Evolutionary conservation across 2,113 vertebrate species (phyloP).

Genomic region (Chlamydotis undulata): DNA sequence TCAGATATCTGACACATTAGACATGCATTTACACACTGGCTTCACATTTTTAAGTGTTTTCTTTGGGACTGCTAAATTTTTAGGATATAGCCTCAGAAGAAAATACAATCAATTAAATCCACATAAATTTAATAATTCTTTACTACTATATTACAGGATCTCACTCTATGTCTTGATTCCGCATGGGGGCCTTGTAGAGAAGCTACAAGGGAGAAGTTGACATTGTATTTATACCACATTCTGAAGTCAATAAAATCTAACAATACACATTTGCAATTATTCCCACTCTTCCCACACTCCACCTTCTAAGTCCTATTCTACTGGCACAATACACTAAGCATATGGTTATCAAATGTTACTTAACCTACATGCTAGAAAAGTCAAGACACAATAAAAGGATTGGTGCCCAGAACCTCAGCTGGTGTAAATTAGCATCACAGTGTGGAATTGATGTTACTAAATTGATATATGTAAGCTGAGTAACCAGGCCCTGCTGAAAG

Average conservation of each 20-base stretch:
- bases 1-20: neutral
- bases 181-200: neutral
- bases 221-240: constrained; percentile 2
- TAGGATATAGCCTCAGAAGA: neutral
- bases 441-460: constrained; percentile 1
- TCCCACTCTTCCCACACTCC: constrained; percentile 31
- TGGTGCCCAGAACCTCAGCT: constrained; percentile 55
- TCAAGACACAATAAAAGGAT: constrained; percentile 52
- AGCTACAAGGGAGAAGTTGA: neutral
- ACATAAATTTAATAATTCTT: neutral
- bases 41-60: neutral
- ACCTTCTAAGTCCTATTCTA: constrained; percentile 28
- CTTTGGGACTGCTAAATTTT: neutral
- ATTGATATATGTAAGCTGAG: neutral
- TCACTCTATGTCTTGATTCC: neutral
- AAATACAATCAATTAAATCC: neutral
- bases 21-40: neutral
- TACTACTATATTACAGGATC: neutral
- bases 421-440: constrained; percentile 43
- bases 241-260: constrained; percentile 40
- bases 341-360: constrained; percentile 64
- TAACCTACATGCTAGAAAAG: constrained; percentile 24
- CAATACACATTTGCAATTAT: neutral
- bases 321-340: constrained; percentile 32
- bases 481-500: constrained; percentile 23